Base-by-base conservation (phyloP, 1,140 invertebrate genomes). In the Drosophila novamexicana region DNA sequence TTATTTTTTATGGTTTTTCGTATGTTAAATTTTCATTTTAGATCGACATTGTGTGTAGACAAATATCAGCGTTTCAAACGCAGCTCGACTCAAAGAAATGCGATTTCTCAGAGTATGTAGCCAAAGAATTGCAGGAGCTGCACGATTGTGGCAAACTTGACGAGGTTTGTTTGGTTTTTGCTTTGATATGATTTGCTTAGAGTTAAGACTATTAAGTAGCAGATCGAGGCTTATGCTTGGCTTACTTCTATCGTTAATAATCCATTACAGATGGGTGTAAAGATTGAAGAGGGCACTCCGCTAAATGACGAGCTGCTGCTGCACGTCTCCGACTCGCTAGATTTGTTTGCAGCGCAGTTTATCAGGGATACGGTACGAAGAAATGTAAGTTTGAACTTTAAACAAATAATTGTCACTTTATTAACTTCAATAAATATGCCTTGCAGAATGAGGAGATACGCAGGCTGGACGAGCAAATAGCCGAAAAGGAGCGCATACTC, bases 1-100 rank as follows among this genome's bases (percentile, higher is more conserved):
- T 79, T 29, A 8, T 49, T 22, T 22, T 1, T 92, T 92, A 90
- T 89, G 29, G 81, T 79, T 77, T 89, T 92, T 79, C 14, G 90
- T 90, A 81, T 63, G 70, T 91, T 82, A 81, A 45, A 84, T 92
- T 93, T 90, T 91, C 89, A 91, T 88, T 93, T 84, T 94, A 95
- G 94, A 94, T 94, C 91, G 93, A 94, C 92, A 93, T 93, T 79
- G 94, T 94, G 91, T 94, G 93, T 91, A 91, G 91, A 80, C 93
- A 93, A 86, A 93, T 94, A 91, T 92, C 92, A 63, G 93, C 93
- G 67, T 91, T 94, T 77, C 93, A 93, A 77, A 89, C 82, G 32
- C 92, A 93, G 80, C 79, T 94, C 76, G 93, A 93, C 72, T 93
- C 90, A 71, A 94, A 94, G 90, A 93, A 93, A 79, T 90, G 91